These are phyloP conservation scores for Dastarcus helophoroides DNA, from an alignment of 2,888 invertebrate species.

Conservation along the genomic window DNA sequence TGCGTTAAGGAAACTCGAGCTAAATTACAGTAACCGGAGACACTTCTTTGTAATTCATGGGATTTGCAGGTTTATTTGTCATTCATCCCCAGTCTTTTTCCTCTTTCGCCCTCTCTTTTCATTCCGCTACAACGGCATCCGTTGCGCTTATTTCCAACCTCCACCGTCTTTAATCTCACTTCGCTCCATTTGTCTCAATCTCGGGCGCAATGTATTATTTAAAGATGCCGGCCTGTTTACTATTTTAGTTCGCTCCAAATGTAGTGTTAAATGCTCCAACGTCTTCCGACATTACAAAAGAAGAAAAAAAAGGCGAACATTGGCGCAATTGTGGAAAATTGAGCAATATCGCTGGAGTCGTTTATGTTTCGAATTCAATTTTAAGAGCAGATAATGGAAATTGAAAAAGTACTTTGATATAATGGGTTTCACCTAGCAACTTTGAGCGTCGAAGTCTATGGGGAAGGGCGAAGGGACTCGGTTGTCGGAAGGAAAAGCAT, in stretches of 20 bases:
- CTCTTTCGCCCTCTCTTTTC: slow-evolving; percentile 17
- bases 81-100: slow-evolving; percentile 35
- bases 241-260: slow-evolving; percentile 16
- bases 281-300: too few species aligned
- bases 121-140: slow-evolving; percentile 11
- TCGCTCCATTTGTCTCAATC: slow-evolving; percentile 39
- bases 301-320: too few species aligned
- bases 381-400: neutral
- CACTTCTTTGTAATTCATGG: slow-evolving; percentile 40
- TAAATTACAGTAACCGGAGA: slow-evolving; percentile 35
- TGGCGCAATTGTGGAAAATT: too few species aligned
- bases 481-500: too few species aligned
- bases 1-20: slow-evolving; percentile 21
- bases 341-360: too few species aligned
- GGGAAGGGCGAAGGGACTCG: too few species aligned
- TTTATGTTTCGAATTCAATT: too few species aligned
- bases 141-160: slow-evolving; percentile 15
- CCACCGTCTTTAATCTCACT: slow-evolving; percentile 33
- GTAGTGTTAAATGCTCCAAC: too few species aligned
- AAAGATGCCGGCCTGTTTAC: slow-evolving; percentile 26
- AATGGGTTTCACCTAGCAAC: too few species aligned
- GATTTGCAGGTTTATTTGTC: slow-evolving; percentile 39
- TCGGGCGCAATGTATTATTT: slow-evolving; percentile 38
- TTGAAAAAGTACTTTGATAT: too few species aligned
- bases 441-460: too few species aligned